These are phyloP conservation scores for Scolopax mira DNA, from an alignment of 2,113 vertebrate species.

Conservation along the genomic window DNA sequence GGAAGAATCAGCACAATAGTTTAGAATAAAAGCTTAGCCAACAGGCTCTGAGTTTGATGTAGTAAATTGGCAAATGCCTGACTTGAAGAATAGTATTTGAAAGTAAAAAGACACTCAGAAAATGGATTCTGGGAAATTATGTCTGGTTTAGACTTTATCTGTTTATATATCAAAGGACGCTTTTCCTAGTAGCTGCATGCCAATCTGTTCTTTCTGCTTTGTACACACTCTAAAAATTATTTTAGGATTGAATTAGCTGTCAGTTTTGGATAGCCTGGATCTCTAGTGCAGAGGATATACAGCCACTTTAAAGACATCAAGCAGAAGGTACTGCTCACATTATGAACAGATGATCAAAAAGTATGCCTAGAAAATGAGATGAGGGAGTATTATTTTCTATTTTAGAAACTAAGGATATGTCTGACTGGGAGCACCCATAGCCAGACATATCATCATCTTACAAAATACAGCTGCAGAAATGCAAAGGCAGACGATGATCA, in stretches of 20 bases:
- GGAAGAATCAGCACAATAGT: not conserved
- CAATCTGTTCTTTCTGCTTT: slow-evolving; percentile 17
- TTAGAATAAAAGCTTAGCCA: not conserved
- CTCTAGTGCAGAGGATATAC: not conserved
- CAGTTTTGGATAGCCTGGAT: not conserved
- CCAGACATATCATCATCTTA: not conserved
- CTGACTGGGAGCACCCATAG: not conserved
- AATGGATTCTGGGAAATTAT: slow-evolving; percentile 6
- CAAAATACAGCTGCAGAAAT: not conserved
- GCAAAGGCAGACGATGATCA: not conserved
- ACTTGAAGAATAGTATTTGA: not conserved
- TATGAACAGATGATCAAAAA: not conserved
- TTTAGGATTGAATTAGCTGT: slow-evolving; percentile 3
- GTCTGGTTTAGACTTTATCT: slow-evolving; percentile 3
- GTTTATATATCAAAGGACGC: slow-evolving; percentile 20
- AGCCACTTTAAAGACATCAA: slow-evolving; percentile 1
- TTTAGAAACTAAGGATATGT: not conserved
- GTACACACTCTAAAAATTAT: not conserved
- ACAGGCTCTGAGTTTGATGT: not conserved
- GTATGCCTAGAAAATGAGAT: not conserved
- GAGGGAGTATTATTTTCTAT: not conserved
- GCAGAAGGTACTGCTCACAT: not conserved
- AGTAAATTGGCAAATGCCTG: not conserved
- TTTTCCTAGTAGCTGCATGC: not conserved
- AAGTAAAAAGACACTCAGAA: slow-evolving; percentile 2